A percentile compares a stretch with the other conserved stretches of the same genome.
Conservation (phyloP, 2,888 invertebrate genomes). For the Gerosis bhagava region DNA sequence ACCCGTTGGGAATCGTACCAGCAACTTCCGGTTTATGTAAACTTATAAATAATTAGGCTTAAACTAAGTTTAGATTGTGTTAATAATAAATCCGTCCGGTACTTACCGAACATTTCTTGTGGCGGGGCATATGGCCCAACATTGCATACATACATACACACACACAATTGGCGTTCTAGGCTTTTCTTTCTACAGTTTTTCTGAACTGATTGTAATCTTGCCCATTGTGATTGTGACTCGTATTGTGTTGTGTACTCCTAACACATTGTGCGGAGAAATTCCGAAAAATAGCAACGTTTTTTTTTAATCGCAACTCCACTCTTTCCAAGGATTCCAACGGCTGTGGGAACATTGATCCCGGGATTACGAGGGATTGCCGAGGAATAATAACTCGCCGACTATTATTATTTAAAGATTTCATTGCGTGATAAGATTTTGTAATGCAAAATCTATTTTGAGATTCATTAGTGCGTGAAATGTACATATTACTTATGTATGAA, state of each 20-base stretch:
- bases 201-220: constrained; percentile 68
- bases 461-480: neutral
- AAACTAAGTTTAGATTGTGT: too few relatives aligned
- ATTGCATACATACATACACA: too few relatives aligned
- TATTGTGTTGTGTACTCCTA: constrained; percentile 61
- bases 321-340: constrained; percentile 49
- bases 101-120: too few relatives aligned
- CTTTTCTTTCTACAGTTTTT: constrained; percentile 45
- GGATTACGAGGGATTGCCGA: constrained; percentile 43
- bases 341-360: constrained; percentile 60
- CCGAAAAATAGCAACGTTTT: constrained; percentile 65
- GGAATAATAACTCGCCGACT: neutral
- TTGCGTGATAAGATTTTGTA: neutral
- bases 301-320: constrained; percentile 50
- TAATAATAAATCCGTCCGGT: too few relatives aligned
- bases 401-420: constrained; percentile 1
- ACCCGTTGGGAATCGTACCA: too few relatives aligned
- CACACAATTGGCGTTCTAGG: too few relatives aligned
- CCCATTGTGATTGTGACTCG: constrained; percentile 62
- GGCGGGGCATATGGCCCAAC: too few relatives aligned
- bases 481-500: too few relatives aligned
- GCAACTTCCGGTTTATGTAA: too few relatives aligned
- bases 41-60: too few relatives aligned
- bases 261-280: constrained; percentile 63
- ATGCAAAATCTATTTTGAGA: neutral